Evolutionary conservation across 2,113 vertebrate species (phyloP), one percentile per base, ranked within the genome.

Genomic region (Malurus melanocephalus): DNA sequence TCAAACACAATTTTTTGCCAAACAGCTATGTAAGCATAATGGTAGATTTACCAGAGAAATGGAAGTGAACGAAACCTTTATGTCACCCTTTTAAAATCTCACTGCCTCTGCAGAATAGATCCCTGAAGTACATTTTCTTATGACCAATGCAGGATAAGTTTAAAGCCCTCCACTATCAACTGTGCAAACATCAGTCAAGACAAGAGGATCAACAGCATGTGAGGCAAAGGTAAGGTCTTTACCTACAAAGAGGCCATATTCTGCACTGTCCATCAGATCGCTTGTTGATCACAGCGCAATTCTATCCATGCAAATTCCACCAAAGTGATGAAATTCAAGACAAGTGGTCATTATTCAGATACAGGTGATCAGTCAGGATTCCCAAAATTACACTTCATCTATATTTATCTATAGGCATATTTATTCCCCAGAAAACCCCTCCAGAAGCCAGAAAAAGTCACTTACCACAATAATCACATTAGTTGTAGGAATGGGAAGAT

Each of bases 381-480:
- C 3, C 9, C 2, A 21, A 57, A 51, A 55, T 51, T 49, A 64
- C 42, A 86, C 23, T 19, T 30, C 4, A 0, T 52, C 60, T 80
- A 0, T 56, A 88, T 55, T 72, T 57, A 48, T 52, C 33, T 53
- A 42, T 6, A 84, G 38, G 28, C 14, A 53, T 56, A 61, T 38
- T 80, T 73, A 79, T 33, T 74, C 43, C 71, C 9, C n/a, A 64
- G 87, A 53, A 80, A 40, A 5, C 0, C 24, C 24, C 16, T 80
- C 21, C 11, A 87, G 66, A 77, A 87, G 13, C 24, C 40, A 85
- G 65, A 30, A 82, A 52, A 49, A 60, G 42, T 8, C 57, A 98
- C 98, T 98, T 94, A 98, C 98, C 97, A 98, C 97, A 85, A 98
- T 91, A 72, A 98, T 98, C 32, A 98, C 93, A 81, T 96, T 97